phyloP scores from a whole-genome alignment of 2,113 vertebrate species.

The Engraulis encrasicolus region DNA sequence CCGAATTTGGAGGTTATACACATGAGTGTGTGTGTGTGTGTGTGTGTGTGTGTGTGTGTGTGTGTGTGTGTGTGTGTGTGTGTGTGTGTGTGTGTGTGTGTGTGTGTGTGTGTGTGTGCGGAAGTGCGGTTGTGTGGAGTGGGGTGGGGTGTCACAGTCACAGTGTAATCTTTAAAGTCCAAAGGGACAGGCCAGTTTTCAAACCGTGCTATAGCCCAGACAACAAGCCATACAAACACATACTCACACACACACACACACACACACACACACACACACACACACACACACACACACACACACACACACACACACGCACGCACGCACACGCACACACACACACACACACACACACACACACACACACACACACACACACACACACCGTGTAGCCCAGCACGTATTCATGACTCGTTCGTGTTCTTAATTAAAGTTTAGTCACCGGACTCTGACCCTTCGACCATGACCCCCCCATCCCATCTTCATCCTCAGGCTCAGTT shows the following conservation, averaged over 20 bases:
- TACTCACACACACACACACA: no score
- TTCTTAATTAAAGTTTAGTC: background rate
- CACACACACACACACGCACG: conserved; percentile 13
- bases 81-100: background rate
- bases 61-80: background rate
- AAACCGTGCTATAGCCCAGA: no score
- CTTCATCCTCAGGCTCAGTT: no score
- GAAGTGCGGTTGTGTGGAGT: background rate
- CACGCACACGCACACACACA: background rate
- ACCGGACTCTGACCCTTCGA: background rate
- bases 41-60: background rate
- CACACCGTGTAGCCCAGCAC: background rate
- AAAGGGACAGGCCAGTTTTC: no score
- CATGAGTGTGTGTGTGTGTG: background rate
- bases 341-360: background rate
- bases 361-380: no score
- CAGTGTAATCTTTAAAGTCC: no score
- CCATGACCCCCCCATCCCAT: no score
- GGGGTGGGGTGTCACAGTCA: no score
- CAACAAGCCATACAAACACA: no score
- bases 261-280: no score
- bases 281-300: no score
- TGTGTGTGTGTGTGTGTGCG: background rate
- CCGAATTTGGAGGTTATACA: no score
- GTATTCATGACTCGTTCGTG: background rate